phyloP scores from a whole-genome alignment of 2,888 invertebrate genomes.

The Phasia obesa region DNA sequence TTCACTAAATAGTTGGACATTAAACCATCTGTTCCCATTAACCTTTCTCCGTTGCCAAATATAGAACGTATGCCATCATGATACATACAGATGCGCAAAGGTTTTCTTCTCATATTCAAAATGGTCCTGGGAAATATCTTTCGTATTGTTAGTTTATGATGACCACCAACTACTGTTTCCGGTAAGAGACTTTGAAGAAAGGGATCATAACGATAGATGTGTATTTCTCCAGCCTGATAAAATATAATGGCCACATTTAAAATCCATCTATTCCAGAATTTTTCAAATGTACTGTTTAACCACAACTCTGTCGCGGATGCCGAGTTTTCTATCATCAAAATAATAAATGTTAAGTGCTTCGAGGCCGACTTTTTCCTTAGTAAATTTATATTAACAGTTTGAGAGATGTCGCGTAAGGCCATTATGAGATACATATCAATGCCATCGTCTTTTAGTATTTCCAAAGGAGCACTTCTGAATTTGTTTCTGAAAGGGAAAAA shows the following conservation, averaged over 20 bases:
- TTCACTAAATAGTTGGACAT: constrained; percentile 81
- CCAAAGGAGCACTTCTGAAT: constrained; percentile 68
- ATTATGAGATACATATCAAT: constrained; percentile 79
- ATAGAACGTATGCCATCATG: constrained; percentile 82
- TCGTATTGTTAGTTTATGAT: constrained; percentile 62
- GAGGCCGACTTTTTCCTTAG: constrained; percentile 78
- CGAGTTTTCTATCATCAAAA: constrained; percentile 77
- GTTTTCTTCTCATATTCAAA: constrained; percentile 78
- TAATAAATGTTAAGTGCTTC: constrained; percentile 79
- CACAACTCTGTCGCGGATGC: constrained; percentile 73
- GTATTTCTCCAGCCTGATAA: constrained; percentile 78
- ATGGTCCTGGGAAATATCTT: constrained; percentile 78
- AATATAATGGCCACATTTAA: constrained; percentile 82
- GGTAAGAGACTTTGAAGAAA: constrained; percentile 78
- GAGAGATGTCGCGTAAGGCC: constrained; percentile 76
- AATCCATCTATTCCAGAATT: constrained; percentile 84
- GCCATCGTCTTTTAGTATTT: constrained; percentile 78
- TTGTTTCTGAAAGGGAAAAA: constrained; percentile 73
- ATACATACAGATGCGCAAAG: constrained; percentile 78
- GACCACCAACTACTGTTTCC: not conserved
- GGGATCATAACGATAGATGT: constrained; percentile 84
- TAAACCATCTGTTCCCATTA: constrained; percentile 82
- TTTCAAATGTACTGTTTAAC: constrained; percentile 83
- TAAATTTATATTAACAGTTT: constrained; percentile 76
- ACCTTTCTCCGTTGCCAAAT: constrained; percentile 69